Base-by-base conservation (phyloP, 1,140 invertebrate genomes). In the Heliconius hermathena region DNA sequence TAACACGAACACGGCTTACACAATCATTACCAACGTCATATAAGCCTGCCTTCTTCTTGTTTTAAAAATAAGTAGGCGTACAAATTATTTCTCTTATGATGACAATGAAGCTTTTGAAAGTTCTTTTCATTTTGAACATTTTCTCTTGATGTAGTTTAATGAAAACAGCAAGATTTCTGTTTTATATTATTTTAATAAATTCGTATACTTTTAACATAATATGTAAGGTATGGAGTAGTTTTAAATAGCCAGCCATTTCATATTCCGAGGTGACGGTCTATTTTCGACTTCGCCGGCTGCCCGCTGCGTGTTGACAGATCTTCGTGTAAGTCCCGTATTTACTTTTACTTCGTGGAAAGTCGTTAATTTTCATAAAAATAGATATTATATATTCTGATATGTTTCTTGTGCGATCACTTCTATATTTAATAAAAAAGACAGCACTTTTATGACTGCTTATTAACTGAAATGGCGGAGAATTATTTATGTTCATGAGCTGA, bases 251-350 rank as follows among this genome's bases (percentile, higher is more conserved):
- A 57, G 76, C 79, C 88, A 87, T 90, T 89, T 92, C 84, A 88
- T 88, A 88, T 89, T 87, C 84, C 88, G 88, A 91, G 89, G 89
- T 86, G 85, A 90, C 88, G 83, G 81, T 87, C 89, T 92, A 92
- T 92, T 92, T 92, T 86, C 38, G 86, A 70, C 81, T 70, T 81
- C 80, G 84, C 80, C 75, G 81, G 74, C 78, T 76, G 71, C 60
- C 57, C 81, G 77, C 33, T 78, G 41, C 41, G 13, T 46, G 84
- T 85, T 89, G 86, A 90, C 84, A 85, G 82, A 86, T 83, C 60
- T 71, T 77, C 54, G 71, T 73, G 52, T 83, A 80, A 81, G 76
- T 81, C 46, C 73, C 22, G 38, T 76, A 79, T 75, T 79, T 75
- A 26, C 60, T 79, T 79, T 79, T 75, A 70, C 41, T 70, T 79